These are phyloP conservation scores for Cosmia pyralina DNA, from an alignment of 2,888 invertebrate species.

Conservation along the genomic window DNA sequence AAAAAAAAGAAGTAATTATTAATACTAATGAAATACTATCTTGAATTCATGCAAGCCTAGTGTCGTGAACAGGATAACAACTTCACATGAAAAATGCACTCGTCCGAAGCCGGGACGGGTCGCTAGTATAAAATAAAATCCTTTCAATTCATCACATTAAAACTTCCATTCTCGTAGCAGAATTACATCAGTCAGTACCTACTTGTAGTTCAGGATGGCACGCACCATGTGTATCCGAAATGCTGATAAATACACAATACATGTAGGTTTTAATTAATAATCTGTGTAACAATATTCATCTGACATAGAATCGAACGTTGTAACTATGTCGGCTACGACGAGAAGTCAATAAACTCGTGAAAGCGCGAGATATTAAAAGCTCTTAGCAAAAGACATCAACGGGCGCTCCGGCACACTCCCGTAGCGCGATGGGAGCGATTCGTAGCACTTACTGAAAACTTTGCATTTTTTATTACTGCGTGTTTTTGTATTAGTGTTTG, in stretches of 20 bases:
- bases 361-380: constrained; percentile 78
- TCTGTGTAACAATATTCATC: constrained; percentile 12
- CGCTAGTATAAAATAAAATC: not conserved
- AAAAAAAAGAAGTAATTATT: no score
- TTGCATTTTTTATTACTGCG: constrained; percentile 51
- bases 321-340: constrained; percentile 39
- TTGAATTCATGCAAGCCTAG: no score
- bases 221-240: not conserved
- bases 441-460: constrained; percentile 63
- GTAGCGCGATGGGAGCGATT: constrained; percentile 55
- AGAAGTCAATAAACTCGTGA: constrained; percentile 82
- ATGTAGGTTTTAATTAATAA: not conserved
- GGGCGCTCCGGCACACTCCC: constrained; percentile 74
- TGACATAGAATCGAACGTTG: constrained; percentile 22
- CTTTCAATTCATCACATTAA: not conserved
- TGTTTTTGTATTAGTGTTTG: constrained; percentile 27
- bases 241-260: not conserved
- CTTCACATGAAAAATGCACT: no score
- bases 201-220: not conserved
- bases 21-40: no score
- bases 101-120: no score
- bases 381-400: constrained; percentile 88
- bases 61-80: no score
- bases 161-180: constrained; percentile 12
- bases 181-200: not conserved